Evolutionary conservation across 2,797 vertebrate genomes (phyloP), one percentile per base, ranked within the genome.

Genomic region (Argya squamiceps): DNA sequence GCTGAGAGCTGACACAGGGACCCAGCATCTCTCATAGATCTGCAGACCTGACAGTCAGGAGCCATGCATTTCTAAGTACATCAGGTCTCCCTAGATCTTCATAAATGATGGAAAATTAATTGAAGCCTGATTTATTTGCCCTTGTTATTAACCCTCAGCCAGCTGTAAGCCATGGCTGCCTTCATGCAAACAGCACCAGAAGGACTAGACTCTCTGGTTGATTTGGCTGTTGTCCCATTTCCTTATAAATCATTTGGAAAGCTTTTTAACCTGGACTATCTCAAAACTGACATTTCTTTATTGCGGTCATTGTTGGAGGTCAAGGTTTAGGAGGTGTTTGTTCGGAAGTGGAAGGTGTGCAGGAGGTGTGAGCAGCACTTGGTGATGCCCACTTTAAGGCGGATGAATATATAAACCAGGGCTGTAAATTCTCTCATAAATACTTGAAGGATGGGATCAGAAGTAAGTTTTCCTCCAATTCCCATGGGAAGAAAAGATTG

Each of bases 291-390:
- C 4, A 9, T 87, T 73, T 70, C 56, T 60, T 73, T 70, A 24
- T 74, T 67, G 20, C 8, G 0, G 23, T 62, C 19, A 1, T 65
- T 15, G 7, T 10, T 74, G 27, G 27, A 75, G 30, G 36, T 83
- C 41, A 60, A 17, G 24, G 71, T 70, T 41, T 39, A 58, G 37
- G 64, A 80, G 27, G 7, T 39, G 11, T 58, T 49, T n/a, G 30
- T 37, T 74, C 0, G 0, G 23, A 56, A 79, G 52, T 4, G 9
- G 62, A 47, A 67, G 7, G 0, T 9, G 9, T 44, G 8, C 36
- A n/a, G 78, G 15, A 76, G 36, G 15, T 1, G 2, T 26, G 30
- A 60, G 15, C 50, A 58, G 36, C 5, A 0, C 43, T 22, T 52
- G 22, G n/a, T n/a, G 6, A 41, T 10, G 5, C 27, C 56, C 24